Percentiles rank a stretch among this genome's conserved stretches.
These are phyloP conservation scores for Erinaceus europaeus DNA, from an alignment of 2,113 vertebrate genomes.

Conservation along the genomic window DNA sequence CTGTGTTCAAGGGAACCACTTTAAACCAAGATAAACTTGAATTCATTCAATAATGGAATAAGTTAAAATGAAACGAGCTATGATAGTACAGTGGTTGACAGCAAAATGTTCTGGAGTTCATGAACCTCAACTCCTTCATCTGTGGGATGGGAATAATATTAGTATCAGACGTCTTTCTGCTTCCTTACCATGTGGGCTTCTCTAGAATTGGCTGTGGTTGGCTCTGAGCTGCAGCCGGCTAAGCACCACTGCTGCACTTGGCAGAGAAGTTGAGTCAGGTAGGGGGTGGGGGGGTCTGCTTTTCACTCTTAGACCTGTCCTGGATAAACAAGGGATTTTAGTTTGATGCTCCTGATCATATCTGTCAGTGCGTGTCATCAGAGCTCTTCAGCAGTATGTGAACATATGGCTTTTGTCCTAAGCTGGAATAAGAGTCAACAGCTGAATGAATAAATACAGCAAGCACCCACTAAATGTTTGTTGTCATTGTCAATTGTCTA, in stretches of 20 bases:
- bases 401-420: neutral
- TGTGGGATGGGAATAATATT: neutral
- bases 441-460: neutral
- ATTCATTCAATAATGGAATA: neutral
- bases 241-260: neutral
- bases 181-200: neutral
- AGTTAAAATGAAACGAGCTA: neutral
- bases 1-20: neutral
- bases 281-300: neutral
- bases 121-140: constrained; percentile 1
- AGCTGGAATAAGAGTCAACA: neutral
- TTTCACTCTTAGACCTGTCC: neutral
- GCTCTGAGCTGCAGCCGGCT: neutral
- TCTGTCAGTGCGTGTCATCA: neutral
- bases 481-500: neutral
- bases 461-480: neutral
- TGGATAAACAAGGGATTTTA: neutral
- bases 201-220: neutral
- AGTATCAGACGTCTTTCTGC: too few relatives aligned
- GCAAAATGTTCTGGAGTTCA: neutral
- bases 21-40: constrained; percentile 22
- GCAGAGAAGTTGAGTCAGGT: neutral
- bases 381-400: neutral
- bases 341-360: neutral
- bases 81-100: neutral